Evolutionary conservation across 2,888 invertebrate species (phyloP).

Genomic region (Drosophila pseudotalamancana): DNA sequence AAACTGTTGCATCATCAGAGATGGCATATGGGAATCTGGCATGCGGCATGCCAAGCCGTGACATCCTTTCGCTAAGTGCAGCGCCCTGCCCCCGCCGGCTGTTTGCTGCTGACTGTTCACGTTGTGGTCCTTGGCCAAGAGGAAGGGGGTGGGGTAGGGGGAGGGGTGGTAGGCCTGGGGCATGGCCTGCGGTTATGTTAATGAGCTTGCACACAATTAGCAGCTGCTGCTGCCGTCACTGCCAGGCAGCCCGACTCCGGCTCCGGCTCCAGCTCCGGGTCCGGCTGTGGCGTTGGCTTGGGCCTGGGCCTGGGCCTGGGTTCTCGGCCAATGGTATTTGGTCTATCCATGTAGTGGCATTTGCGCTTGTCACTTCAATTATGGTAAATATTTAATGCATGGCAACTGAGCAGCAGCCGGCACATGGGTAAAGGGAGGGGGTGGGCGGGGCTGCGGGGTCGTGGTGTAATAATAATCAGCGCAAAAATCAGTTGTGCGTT

Average conservation of each 20-base stretch:
- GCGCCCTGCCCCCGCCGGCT: slow-evolving; percentile 54
- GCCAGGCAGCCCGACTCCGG: slow-evolving; percentile 30
- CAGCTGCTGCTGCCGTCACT: slow-evolving; percentile 76
- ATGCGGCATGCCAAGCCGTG: slow-evolving; percentile 59
- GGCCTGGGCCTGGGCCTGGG: slow-evolving; percentile 19
- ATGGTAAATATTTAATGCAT: slow-evolving; percentile 76
- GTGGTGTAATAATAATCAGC: slow-evolving; percentile 72
- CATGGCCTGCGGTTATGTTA: slow-evolving; percentile 78
- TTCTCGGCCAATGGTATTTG: slow-evolving; percentile 30
- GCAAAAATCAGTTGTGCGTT: slow-evolving; percentile 75
- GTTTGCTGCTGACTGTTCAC: slow-evolving; percentile 52
- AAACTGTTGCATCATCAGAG: slow-evolving; percentile 56
- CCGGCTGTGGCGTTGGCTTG: slow-evolving; percentile 10
- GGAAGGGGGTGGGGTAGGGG: not conserved
- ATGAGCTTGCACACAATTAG: slow-evolving; percentile 79
- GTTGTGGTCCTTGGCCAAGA: slow-evolving; percentile 8
- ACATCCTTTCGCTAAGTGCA: slow-evolving; percentile 59
- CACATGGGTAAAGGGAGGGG: not conserved
- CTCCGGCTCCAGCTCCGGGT: not conserved
- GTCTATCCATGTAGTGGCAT: slow-evolving; percentile 66
- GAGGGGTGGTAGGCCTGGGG: slow-evolving; percentile 38
- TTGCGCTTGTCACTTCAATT: slow-evolving; percentile 79
- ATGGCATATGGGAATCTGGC: slow-evolving; percentile 40
- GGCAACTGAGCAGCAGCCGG: slow-evolving; percentile 25
- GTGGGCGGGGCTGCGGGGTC: slow-evolving; percentile 27